These are phyloP conservation scores for Dasypus novemcinctus DNA, from an alignment of 2,113 vertebrate genomes.

Conservation along the genomic window DNA sequence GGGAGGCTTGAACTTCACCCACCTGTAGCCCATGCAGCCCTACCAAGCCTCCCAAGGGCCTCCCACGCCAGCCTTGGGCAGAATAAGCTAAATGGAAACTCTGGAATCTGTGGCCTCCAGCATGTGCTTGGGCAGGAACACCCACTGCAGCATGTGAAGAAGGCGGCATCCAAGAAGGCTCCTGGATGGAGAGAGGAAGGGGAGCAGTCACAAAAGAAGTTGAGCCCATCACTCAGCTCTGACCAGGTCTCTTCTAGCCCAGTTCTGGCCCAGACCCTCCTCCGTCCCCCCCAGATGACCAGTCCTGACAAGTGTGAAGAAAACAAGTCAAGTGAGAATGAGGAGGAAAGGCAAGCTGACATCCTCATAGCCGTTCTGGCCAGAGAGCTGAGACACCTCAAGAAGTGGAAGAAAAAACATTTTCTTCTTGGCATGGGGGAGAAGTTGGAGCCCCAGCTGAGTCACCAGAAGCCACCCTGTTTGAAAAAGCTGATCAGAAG, in stretches of 20 bases:
- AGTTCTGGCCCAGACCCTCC: background rate
- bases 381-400: background rate
- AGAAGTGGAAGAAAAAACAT: conserved; percentile 25
- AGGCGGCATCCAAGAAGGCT: background rate
- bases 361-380: background rate
- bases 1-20: background rate
- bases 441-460: background rate
- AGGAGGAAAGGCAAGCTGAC: background rate
- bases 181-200: background rate
- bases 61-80: background rate
- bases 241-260: background rate
- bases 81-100: background rate
- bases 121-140: background rate
- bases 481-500: background rate
- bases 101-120: background rate
- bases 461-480: background rate
- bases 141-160: background rate
- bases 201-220: background rate
- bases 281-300: background rate
- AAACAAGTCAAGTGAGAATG: background rate
- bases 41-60: background rate
- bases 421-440: background rate
- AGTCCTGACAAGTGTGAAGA: background rate
- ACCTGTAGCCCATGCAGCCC: background rate
- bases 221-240: rapidly evolving